Base-by-base conservation (phyloP, 64 coral and sea anemone species). In the Pocillopora verrucosa region DNA sequence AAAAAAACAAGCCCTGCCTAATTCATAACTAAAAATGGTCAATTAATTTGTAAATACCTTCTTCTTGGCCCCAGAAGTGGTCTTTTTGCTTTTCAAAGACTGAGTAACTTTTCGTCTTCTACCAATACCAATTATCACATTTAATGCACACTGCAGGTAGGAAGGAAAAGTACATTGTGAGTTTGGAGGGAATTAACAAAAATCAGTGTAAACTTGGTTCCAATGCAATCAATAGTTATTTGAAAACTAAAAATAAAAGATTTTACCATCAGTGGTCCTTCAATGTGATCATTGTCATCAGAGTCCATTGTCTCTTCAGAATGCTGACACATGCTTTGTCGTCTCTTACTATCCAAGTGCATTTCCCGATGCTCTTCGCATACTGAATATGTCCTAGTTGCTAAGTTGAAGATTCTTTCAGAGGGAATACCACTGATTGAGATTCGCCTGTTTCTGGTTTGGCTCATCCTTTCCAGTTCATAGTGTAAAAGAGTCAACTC, bases 351-450 rank as follows among this genome's bases (percentile, higher is more conserved):
- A 56, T 86, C 63, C 16, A 60, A 36, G 22, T 96, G 94, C 74
- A 96, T 63, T 15, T 63, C 86, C 19, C 80, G 87, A 67, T 93
- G 94, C n/a, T 96, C 94, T 60, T 93, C 87, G 65, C 91, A 96
- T 5, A 93, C 76, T 16, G 22, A 58, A 62, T 90, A 93, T 4
- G 91, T 90, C 38, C 94, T 87, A 25, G 85, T 92, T 58, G 94
- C 94, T 13, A 96, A 74, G 41, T 89, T 78, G 78, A 90, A 96
- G 17, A 96, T 96, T 56, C 91, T 90, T 4, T 96, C 94, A 4
- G 94, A 82, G 10, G 94, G 94, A 36, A 96, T 96, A 11, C 94
- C 94, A 60, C 81, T 86, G 19, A 93, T 30, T 38, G 94, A 93
- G n/a, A 93, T 78, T 19, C 77, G 73, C 14, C 35, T 89, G 36